Evolutionary conservation across 2,797 vertebrate species (phyloP), one percentile per base, ranked within the genome.

Genomic region (Coracias cyanogaster): DNA sequence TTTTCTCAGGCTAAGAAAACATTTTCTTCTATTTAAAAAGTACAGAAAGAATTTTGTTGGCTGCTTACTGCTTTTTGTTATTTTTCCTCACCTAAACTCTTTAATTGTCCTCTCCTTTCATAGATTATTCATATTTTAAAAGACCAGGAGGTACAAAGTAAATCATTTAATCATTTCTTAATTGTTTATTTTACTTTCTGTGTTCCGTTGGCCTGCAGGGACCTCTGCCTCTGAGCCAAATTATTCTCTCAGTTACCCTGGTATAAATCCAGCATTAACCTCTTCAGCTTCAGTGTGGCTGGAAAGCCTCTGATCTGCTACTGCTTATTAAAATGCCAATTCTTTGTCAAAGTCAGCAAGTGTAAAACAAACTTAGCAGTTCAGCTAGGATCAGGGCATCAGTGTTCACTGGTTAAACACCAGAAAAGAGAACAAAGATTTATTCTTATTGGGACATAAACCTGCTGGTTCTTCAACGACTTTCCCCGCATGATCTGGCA

Each of bases 211-310:
- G 70, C 87, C 43, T 70, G 18, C 35, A 79, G 33, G 17, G 43
- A 46, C 66, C 58, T 89, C 76, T 93, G 77, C 55, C 58, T 62
- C 67, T 67, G 73, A 92, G 70, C 45, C 79, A 81, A 91, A 74
- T 87, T 37, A 78, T 69, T 80, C 49, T 89, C 45, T 90, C 46
- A 45, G 54, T 82, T 86, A 73, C n/a, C 41, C 70, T 84, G 37
- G 19, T 86, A 52, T 66, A 94, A 94, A 90, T 82, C 55, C 73
- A 91, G 43, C 39, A n/a, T 93, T 82, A 91, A 88, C 82, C 66
- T 89, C 26, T 81, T 94, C 65, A 55, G 73, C 58, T 52, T 91
- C 55, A 62, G 8, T 18, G 62, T 83, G 85, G 12, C 85, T 82
- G 54, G 39, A 78, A 86, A 82, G 43, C 58, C 52, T 81, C 54